phyloP scores from a whole-genome alignment of 1,140 invertebrate genomes.

The Sarcophaga bullata region DNA sequence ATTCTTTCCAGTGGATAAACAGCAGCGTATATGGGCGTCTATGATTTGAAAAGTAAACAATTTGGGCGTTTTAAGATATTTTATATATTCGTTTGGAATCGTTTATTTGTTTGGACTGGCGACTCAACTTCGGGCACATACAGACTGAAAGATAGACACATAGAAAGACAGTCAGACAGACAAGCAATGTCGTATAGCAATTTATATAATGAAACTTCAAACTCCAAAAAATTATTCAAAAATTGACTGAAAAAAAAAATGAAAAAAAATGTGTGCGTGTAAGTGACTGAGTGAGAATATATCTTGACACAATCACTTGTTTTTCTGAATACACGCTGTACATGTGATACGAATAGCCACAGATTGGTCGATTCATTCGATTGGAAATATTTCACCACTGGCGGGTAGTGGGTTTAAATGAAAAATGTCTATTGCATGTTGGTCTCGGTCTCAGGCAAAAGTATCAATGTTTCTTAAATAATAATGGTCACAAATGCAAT shows the following conservation, averaged over 20 bases:
- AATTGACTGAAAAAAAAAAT: neutral
- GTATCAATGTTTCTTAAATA: slow-evolving; percentile 14
- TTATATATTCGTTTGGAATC: neutral
- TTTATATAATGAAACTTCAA: neutral
- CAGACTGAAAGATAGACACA: neutral
- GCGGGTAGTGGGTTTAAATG: neutral
- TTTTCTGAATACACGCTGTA: neutral
- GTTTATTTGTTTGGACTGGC: neutral
- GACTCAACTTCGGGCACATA: slow-evolving; percentile 21
- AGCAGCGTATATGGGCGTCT: slow-evolving; percentile 23
- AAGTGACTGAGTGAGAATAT: neutral
- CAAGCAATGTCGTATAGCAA: neutral
- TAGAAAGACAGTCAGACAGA: neutral
- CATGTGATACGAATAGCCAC: neutral
- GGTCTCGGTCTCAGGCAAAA: neutral
- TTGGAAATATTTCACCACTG: neutral
- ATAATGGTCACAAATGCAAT: slow-evolving; percentile 1
- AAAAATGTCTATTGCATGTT: slow-evolving; percentile 17
- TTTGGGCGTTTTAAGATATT: neutral
- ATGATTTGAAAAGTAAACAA: neutral
- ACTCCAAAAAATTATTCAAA: neutral
- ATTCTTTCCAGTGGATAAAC: neutral
- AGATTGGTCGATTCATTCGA: neutral
- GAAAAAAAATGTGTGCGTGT: neutral
- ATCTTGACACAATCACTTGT: slow-evolving; percentile 41